Conservation (phyloP, 1,140 invertebrate genomes). For the Leucophenga varia region DNA sequence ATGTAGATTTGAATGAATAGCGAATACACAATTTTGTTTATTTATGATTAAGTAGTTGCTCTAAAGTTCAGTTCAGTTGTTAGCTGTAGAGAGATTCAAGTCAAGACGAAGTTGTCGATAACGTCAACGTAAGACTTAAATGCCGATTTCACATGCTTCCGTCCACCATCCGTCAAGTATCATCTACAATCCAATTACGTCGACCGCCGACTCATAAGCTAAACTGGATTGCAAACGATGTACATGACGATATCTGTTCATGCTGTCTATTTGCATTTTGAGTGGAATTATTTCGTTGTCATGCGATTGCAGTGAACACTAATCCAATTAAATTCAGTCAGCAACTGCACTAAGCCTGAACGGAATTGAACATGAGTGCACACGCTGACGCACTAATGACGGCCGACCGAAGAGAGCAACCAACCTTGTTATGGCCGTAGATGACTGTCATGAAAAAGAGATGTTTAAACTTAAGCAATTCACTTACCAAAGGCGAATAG, state of each 20-base stretch:
- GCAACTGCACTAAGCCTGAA: too few relatives aligned
- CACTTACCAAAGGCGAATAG: slow-evolving; percentile 92
- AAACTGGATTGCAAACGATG: slow-evolving; percentile 7
- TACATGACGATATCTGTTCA: slow-evolving; percentile 18
- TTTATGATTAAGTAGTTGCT: not conserved
- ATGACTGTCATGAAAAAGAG: too few relatives aligned
- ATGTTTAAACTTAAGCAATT: too few relatives aligned
- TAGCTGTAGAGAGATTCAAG: too few relatives aligned
- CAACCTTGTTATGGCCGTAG: too few relatives aligned
- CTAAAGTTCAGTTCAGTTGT: not conserved
- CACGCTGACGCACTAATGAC: too few relatives aligned
- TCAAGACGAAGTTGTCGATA: too few relatives aligned
- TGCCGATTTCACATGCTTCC: slow-evolving; percentile 8
- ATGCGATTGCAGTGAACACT: slow-evolving; percentile 10
- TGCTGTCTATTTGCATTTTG: slow-evolving; percentile 25
- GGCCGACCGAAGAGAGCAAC: too few relatives aligned
- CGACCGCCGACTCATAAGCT: too few relatives aligned
- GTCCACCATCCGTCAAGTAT: slow-evolving; percentile 2
- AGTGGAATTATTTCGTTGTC: slow-evolving; percentile 23
- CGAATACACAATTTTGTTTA: too few relatives aligned
- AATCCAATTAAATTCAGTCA: slow-evolving; percentile 25
- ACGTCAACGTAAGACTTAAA: slow-evolving; percentile 24
- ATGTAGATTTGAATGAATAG: too few relatives aligned
- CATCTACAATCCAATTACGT: not conserved
- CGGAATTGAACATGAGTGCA: too few relatives aligned